Evolutionary conservation across 2,113 vertebrate species (phyloP).

Genomic region (Calonectris borealis): DNA sequence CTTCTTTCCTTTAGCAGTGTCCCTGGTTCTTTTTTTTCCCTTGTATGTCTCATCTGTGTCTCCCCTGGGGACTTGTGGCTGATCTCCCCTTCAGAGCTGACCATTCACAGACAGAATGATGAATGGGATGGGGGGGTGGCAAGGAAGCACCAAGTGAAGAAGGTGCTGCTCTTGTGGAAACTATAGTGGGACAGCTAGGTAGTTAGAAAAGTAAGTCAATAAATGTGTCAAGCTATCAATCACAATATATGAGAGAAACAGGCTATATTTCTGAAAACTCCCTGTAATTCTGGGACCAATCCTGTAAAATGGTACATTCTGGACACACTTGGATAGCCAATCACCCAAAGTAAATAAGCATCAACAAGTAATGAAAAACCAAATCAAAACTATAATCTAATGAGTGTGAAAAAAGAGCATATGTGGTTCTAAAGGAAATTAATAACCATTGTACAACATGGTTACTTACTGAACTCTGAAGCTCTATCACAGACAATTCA

Average conservation of each 20-base stretch:
- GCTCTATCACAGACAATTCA: neutral
- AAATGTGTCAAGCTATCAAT: neutral
- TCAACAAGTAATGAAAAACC: neutral
- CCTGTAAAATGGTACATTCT: neutral
- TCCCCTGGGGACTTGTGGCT: neutral
- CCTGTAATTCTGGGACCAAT: neutral
- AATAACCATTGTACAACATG: neutral
- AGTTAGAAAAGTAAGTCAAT: neutral
- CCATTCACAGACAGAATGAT: neutral
- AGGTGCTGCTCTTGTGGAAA: neutral
- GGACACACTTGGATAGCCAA: neutral
- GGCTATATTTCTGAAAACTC: neutral
- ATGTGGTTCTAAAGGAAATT: slow-evolving; percentile 16
- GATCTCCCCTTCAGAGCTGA: neutral
- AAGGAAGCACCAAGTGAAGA: neutral
- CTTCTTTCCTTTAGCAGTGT: neutral
- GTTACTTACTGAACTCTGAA: neutral
- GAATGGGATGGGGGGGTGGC: neutral
- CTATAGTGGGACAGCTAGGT: neutral
- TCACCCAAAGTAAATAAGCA: neutral
- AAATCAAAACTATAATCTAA: neutral
- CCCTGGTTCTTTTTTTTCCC: neutral
- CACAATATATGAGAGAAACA: neutral
- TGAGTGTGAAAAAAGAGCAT: neutral
- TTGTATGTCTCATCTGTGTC: neutral